A percentile compares a stretch with the other conserved stretches of the same genome.
Evolutionary conservation across 2,113 vertebrate genomes (phyloP).

Genomic region (Equus przewalskii): DNA sequence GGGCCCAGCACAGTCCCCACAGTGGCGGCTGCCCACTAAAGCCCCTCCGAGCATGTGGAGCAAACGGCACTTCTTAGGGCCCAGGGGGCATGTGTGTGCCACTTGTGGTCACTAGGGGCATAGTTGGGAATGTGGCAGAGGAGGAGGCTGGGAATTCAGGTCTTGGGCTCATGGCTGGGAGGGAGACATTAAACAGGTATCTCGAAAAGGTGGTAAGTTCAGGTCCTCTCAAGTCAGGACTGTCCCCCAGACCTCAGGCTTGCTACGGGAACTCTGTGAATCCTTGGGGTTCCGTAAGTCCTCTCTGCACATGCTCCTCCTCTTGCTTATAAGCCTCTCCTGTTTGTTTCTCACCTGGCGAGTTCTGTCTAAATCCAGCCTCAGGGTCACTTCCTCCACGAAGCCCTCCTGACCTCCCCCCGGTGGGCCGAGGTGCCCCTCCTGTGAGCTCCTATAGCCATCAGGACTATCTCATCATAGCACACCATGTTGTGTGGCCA

Average conservation of each 20-base stretch:
- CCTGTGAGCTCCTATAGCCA: rapidly evolving
- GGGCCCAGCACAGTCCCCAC: not conserved
- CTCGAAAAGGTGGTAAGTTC: not conserved
- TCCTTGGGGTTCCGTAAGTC: not conserved
- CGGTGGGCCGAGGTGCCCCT: too few species aligned
- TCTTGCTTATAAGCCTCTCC: not conserved
- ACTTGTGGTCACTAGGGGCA: not conserved
- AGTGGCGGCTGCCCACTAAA: not conserved
- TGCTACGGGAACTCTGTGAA: not conserved
- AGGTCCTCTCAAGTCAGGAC: not conserved
- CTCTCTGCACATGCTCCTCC: not conserved
- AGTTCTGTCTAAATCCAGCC: not conserved
- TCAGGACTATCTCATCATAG: not conserved
- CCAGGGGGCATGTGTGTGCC: not conserved
- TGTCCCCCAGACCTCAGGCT: not conserved
- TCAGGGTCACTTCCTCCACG: not conserved
- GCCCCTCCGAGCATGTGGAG: not conserved
- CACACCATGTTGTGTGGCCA: not conserved
- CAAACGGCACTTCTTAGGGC: not conserved
- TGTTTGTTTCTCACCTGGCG: rapidly evolving
- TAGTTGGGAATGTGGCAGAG: not conserved
- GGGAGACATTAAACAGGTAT: not conserved
- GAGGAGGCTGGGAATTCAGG: not conserved
- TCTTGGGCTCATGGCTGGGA: not conserved
- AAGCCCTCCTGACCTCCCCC: not conserved